Percentiles rank a stretch among this genome's conserved stretches.
These are phyloP conservation scores for Gadopsis marmoratus DNA, from an alignment of 2,797 vertebrate species.

Conservation along the genomic window DNA sequence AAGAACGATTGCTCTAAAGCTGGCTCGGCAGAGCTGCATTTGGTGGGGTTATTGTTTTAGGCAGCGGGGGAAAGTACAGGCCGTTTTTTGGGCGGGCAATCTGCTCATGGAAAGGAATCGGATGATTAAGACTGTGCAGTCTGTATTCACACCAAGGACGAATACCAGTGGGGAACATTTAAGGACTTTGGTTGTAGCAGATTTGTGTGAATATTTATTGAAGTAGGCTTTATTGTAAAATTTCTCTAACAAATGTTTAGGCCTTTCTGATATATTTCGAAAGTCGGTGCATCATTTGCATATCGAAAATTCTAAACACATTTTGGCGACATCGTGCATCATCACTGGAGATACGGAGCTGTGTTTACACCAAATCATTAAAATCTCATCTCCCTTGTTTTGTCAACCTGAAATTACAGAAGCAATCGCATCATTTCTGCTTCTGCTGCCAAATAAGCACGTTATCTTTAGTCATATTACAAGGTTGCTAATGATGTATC, in stretches of 20 bases:
- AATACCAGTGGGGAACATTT: constrained; percentile 51
- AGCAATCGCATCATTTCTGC: constrained; percentile 16
- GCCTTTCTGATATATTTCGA: constrained; percentile 21
- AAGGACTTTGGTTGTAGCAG: constrained; percentile 39
- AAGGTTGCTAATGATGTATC: constrained; percentile 11
- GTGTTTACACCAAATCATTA: constrained; percentile 14
- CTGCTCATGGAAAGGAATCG: constrained; percentile 62
- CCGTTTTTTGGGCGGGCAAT: constrained; percentile 50
- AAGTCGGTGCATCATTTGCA: constrained; percentile 8
- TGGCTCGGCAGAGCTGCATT: constrained; percentile 52
- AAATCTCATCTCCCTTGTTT: constrained; percentile 29
- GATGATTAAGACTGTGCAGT: constrained; percentile 55
- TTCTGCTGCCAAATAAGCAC: constrained; percentile 18
- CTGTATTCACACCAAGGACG: constrained; percentile 61
- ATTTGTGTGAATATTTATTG: constrained; percentile 50
- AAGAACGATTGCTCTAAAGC: constrained; percentile 62
- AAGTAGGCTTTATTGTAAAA: constrained; percentile 21
- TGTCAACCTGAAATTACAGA: constrained; percentile 14
- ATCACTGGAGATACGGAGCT: constrained; percentile 1
- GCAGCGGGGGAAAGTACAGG: constrained; percentile 59
- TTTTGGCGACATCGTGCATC: constrained; percentile 1
- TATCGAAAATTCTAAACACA: constrained; percentile 10
- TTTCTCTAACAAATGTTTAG: neutral
- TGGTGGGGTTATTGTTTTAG: constrained; percentile 74
- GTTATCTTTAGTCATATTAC: neutral